Evolutionary conservation across 2,888 invertebrate genomes (phyloP).

Genomic region (Alloplasta piceator): DNA sequence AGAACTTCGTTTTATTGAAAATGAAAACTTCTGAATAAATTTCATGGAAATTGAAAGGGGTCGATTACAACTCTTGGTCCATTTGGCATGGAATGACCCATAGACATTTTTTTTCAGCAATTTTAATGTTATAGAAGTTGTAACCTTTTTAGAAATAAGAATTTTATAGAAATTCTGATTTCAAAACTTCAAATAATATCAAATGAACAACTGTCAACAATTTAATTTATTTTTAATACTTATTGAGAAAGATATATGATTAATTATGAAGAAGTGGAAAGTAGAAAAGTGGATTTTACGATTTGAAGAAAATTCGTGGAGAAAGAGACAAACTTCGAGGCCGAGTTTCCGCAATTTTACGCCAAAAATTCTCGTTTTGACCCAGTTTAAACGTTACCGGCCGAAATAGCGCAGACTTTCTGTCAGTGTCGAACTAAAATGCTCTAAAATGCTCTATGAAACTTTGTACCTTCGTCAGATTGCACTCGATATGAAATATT

Average conservation of each 20-base stretch:
- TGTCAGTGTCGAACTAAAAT: too few relatives aligned
- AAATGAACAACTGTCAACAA: too few relatives aligned
- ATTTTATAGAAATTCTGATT: too few relatives aligned
- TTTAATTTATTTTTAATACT: background rate
- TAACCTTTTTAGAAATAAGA: too few relatives aligned
- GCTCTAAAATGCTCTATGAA: slow-evolving; percentile 20
- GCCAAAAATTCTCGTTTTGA: slow-evolving; percentile 58
- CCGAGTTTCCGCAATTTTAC: slow-evolving; percentile 59
- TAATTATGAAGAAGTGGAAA: background rate
- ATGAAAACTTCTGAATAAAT: too few relatives aligned
- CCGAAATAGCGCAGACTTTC: slow-evolving; percentile 61
- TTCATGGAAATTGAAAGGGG: too few relatives aligned
- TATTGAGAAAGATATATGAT: background rate
- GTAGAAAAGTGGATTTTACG: background rate
- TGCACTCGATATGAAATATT: slow-evolving; percentile 9
- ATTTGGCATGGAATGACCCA: too few relatives aligned
- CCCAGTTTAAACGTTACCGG: slow-evolving; percentile 61
- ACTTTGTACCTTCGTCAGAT: slow-evolving; percentile 24
- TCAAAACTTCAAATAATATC: too few relatives aligned
- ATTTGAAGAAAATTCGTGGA: slow-evolving; percentile 22
- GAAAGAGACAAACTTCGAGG: slow-evolving; percentile 16
- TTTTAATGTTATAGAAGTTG: too few relatives aligned
- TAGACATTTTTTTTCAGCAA: too few relatives aligned
- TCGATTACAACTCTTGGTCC: too few relatives aligned
- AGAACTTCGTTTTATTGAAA: too few relatives aligned